Evolutionary conservation across 2,888 invertebrate species (phyloP), one percentile per base, ranked within the genome.

Genomic region (Spatulosminthurus flaviceps): DNA sequence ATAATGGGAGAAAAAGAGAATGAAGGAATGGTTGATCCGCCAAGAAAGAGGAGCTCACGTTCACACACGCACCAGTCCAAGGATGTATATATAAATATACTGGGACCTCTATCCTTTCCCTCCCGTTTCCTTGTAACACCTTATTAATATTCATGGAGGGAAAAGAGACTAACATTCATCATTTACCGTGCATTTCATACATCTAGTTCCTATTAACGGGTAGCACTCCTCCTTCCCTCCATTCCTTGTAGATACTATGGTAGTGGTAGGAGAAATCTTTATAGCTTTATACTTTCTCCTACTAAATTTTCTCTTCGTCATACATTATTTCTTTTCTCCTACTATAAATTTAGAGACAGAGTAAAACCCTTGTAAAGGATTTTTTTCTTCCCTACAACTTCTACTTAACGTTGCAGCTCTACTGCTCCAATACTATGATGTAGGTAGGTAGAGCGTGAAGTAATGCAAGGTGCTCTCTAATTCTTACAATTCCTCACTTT

Each of bases 141-240:
- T 75, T 75, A 75, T 75, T 75, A 75, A 64, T 75, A 75, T 75
- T 75, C 75, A 75, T 75, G 75, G 64, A 75, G 75, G 66, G 75
- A 64, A 72, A 64, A 75, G 75, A 75, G 42, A 64, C 61, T 61
- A 29, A 61, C 75, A 75, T 75, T 75, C 64, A 75, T 75, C 75
- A 75, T 75, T 75, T 72, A 72, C 71, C 22, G 43, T 43, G 24
- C 24, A 26, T 21, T 64, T 64, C 64, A 64, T 75, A 41, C 64
- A 66, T 41, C 41, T 75, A 64, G 75, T 64, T 75, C 75, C 75
- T 75, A 75, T 75, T 75, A 64, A n/a, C n/a, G 19, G 29, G 29
- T 64, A 41, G 43, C 71, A 42, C 71, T 43, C 43, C 43, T 43
- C 11, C 70, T 72, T 41, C 21, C 16, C 42, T 42, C 71, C 22